Evolutionary conservation across 2,888 invertebrate genomes (phyloP).

Genomic region (Cosmopolites sordidus): DNA sequence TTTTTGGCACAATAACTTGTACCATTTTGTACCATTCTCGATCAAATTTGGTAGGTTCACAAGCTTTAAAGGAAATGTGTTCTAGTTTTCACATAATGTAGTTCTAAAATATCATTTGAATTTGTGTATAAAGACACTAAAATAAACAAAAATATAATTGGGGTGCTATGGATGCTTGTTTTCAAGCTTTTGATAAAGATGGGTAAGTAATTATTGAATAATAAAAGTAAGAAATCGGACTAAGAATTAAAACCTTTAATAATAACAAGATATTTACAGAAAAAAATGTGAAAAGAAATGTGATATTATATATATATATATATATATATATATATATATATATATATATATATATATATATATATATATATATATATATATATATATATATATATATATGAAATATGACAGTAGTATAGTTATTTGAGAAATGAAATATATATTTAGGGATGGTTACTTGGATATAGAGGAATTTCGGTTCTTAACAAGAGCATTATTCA

Average conservation of each 20-base stretch:
- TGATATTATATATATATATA: too few relatives aligned
- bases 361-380: too few relatives aligned
- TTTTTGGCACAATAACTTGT: constrained; percentile 4
- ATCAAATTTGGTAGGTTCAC: constrained; percentile 17
- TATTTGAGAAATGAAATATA: constrained; percentile 14
- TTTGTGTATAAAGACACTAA: neutral
- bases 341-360: too few relatives aligned
- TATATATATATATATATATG: too few relatives aligned
- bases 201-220: constrained; percentile 53
- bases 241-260: too few relatives aligned
- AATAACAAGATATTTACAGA: too few relatives aligned
- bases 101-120: neutral
- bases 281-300: neutral
- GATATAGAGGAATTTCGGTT: constrained; percentile 73
- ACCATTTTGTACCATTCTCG: constrained; percentile 23
- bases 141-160: neutral
- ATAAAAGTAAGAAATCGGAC: too few relatives aligned
- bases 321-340: too few relatives aligned
- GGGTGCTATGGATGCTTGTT: constrained; percentile 76
- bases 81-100: constrained; percentile 17
- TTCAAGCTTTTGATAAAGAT: constrained; percentile 85
- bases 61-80: constrained; percentile 12
- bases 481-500: constrained; percentile 80
- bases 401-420: neutral
- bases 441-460: constrained; percentile 70